Percentiles rank a stretch among this genome's conserved stretches.
Conservation (phyloP, 2,113 vertebrate genomes). For the Stegastes partitus region DNA sequence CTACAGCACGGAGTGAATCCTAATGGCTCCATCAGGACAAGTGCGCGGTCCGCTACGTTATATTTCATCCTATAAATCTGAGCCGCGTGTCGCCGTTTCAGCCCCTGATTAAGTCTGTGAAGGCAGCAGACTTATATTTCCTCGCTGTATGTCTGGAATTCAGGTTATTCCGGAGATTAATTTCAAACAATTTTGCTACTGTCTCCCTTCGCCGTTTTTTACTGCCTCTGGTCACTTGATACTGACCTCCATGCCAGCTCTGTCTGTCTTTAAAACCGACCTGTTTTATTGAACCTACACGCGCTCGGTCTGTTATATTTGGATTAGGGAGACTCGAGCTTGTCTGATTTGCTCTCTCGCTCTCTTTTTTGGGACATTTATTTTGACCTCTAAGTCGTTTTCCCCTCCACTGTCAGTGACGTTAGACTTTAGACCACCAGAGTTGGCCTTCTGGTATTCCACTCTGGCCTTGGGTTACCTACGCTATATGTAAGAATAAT, state of each 20-base stretch:
- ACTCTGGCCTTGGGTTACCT: conserved; percentile 54
- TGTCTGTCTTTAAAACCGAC: conserved; percentile 27
- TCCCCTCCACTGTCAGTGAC: conserved; percentile 64
- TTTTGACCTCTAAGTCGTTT: conserved; percentile 64
- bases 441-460: conserved; percentile 70
- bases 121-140: conserved; percentile 23
- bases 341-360: conserved; percentile 48
- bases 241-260: conserved; percentile 45
- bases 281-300: conserved; percentile 44
- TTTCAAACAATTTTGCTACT: conserved; percentile 12
- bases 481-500: conserved; percentile 45
- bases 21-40: conserved; percentile 69
- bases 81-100: conserved; percentile 32
- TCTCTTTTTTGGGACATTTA: conserved; percentile 59
- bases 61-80: conserved; percentile 28
- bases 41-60: conserved; percentile 33
- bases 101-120: conserved; percentile 12
- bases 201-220: conserved; percentile 40
- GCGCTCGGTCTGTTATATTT: conserved; percentile 62
- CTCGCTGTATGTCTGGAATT: conserved; percentile 6
- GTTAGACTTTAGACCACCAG: conserved; percentile 69
- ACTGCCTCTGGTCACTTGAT: conserved; percentile 40
- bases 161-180: conserved; percentile 16
- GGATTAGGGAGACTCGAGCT: conserved; percentile 48
- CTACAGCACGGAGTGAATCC: conserved; percentile 69